Evolutionary conservation across 1,140 invertebrate species (phyloP), one percentile per base, ranked within the genome.

Genomic region (Sipha flava): DNA sequence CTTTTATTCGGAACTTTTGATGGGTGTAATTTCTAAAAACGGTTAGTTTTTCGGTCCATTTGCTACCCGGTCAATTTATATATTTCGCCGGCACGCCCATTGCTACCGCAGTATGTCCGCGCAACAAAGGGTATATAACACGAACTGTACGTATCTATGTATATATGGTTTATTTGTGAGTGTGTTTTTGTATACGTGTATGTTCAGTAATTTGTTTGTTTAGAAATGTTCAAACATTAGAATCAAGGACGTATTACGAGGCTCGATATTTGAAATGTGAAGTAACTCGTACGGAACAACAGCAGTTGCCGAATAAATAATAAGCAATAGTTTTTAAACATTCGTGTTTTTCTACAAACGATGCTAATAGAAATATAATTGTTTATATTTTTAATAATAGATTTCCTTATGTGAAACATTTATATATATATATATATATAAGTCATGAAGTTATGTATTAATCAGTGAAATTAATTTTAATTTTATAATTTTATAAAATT

Each of bases 11-110:
- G 23, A 77, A 77, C 73, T 77, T 77, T 77, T 77, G 73, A 77
- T 77, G 73, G 73, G 73, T 43, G 73, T 59, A 77, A 77, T 77
- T 57, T 77, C 73, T 59, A 34, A 77, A 77, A 40, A 77, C 52
- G 73, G 73, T 77, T 40, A 57, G 73, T 54, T 77, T 77, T 77
- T 77, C 73, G 73, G 73, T 77, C 73, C 73, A 77, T 77, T 77
- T 77, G 52, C 49, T n/a, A 37, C 34, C 34, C 52, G 73, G 47
- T 77, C 49, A 77, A 77, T 77, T 77, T 59, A 59, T 77, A 77
- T 77, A 37, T 77, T 37, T 66, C 64, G 9, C 21, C 37, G 34
- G 21, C 64, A 43, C 64, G 37, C 34, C n/a, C 34, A 34, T 7
- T 5, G 26, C 23, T 10, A 21, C 10, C 21, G 54, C 14, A 12